Evolutionary conservation across 2,797 vertebrate species (phyloP).

Genomic region (Remorina albescens): DNA sequence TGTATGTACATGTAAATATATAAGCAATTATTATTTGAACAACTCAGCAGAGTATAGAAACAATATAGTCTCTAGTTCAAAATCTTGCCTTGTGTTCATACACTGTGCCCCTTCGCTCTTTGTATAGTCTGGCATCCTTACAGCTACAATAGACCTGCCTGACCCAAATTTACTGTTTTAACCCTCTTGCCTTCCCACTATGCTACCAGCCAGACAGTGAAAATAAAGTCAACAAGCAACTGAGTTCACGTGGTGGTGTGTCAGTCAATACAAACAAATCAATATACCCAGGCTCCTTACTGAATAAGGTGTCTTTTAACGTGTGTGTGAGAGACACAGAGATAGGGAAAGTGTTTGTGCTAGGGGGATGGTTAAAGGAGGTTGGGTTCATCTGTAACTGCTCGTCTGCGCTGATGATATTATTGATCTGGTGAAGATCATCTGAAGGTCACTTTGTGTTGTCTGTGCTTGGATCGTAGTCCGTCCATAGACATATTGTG

Average conservation of each 20-base stretch:
- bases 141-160: slow-evolving; percentile 24
- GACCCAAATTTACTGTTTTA: slow-evolving; percentile 17
- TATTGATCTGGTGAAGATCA: slow-evolving; percentile 83
- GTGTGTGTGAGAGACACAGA: slow-evolving; percentile 17
- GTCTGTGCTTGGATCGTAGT: slow-evolving; percentile 62
- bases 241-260: slow-evolving; percentile 58
- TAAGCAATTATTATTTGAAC: slow-evolving; percentile 26
- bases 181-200: not conserved
- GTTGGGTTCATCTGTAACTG: slow-evolving; percentile 78
- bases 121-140: not conserved
- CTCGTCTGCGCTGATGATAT: slow-evolving; percentile 78
- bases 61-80: not conserved
- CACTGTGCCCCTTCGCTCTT: not conserved
- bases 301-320: slow-evolving; percentile 48
- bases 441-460: slow-evolving; percentile 80
- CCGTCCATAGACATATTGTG: too few species aligned
- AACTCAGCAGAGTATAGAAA: not conserved
- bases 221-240: slow-evolving; percentile 72
- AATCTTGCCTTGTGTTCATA: not conserved
- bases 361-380: slow-evolving; percentile 49
- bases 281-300: slow-evolving; percentile 56
- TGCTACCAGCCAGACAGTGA: slow-evolving; percentile 41
- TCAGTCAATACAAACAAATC: slow-evolving; percentile 74
- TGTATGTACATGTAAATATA: slow-evolving; percentile 55
- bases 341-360: slow-evolving; percentile 18